Conservation (phyloP, 2,797 vertebrate species). For the Otus scops region DNA sequence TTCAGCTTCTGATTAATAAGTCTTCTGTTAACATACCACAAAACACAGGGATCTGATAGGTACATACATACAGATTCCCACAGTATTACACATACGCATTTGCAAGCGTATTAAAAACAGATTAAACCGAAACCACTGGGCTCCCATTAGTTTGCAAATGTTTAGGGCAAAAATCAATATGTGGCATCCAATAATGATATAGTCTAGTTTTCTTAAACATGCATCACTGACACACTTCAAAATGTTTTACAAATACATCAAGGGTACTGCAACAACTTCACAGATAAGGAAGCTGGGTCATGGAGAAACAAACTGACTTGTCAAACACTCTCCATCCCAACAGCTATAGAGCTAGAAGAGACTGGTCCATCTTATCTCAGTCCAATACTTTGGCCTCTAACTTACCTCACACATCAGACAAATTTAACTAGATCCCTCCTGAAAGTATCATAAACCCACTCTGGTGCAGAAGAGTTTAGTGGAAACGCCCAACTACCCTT, state of each 20-base stretch:
- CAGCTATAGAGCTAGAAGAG: neutral
- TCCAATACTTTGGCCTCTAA: neutral
- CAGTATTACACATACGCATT: neutral
- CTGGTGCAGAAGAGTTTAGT: neutral
- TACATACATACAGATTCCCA: neutral
- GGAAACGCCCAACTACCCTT: neutral
- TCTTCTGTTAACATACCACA: neutral
- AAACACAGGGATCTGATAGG: neutral
- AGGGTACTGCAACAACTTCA: neutral
- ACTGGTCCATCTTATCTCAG: neutral
- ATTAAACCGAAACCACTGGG: neutral
- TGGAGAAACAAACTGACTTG: neutral
- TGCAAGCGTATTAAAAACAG: neutral
- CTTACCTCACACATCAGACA: neutral
- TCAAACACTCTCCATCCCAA: neutral
- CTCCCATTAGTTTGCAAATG: fast-evolving
- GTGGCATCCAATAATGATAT: neutral
- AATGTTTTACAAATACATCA: neutral
- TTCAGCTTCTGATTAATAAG: neutral
- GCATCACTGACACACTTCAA: neutral
- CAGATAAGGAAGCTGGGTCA: neutral
- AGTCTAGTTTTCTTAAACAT: neutral
- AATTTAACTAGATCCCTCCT: neutral
- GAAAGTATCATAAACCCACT: neutral
- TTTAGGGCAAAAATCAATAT: neutral